Evolutionary conservation across 30 jellyfish, hydroid and myxozoan genomes (phyloP).

Genomic region (Turritopsis dohrnii): DNA sequence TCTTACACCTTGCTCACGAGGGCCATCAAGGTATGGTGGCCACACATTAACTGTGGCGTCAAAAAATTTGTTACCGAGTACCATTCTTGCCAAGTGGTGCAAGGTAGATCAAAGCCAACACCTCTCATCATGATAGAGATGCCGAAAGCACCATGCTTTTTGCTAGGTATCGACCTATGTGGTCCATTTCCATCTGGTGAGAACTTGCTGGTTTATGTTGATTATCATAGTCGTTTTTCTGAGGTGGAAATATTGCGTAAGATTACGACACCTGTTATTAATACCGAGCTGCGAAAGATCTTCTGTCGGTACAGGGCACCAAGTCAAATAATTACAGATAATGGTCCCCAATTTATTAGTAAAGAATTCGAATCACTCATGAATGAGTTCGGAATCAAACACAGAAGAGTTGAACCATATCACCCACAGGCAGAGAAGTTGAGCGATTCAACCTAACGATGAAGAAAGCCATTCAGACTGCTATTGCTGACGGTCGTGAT

Average conservation of each 20-base stretch:
- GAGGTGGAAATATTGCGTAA: not conserved
- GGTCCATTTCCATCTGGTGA: conserved; percentile 23
- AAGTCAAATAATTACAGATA: not conserved
- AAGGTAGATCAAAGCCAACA: not conserved
- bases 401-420: conserved; percentile 1
- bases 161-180: not conserved
- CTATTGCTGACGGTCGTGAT: conserved; percentile 41
- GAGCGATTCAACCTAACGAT: conserved; percentile 49
- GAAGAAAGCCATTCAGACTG: conserved; percentile 42
- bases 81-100: conserved; percentile 29
- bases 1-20: not conserved
- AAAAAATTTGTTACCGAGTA: conserved; percentile 8
- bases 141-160: not conserved
- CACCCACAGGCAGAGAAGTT: conserved; percentile 10
- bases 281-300: not conserved
- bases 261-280: not conserved
- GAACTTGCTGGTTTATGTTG: conserved; percentile 17
- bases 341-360: conserved; percentile 19
- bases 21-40: conserved; percentile 40
- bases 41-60: conserved; percentile 2
- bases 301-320: not conserved
- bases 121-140: conserved; percentile 26
- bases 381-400: not conserved
- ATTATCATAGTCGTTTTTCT: not conserved
- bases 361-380: conserved; percentile 15